Conservation (phyloP, 1,140 invertebrate genomes). For the Xylocopa sonorina region DNA sequence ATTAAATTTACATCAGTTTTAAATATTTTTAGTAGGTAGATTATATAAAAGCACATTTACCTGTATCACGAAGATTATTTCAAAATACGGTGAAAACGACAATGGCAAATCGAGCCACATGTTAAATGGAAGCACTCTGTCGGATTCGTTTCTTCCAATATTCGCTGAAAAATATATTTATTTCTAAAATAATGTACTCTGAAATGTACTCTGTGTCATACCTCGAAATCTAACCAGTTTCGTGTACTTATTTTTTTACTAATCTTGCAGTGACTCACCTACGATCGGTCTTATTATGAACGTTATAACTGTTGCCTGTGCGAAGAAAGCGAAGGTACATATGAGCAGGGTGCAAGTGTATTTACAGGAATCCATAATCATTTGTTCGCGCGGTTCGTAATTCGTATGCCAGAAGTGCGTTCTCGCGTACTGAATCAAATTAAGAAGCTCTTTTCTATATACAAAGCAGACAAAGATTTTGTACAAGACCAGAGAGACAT, state of each 20-base stretch:
- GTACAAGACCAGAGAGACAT: conserved; percentile 34
- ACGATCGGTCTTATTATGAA: conserved; percentile 51
- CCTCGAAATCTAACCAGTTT: too few species aligned
- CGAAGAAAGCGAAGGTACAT: conserved; percentile 51
- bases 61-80: conserved; percentile 53
- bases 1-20: too few species aligned
- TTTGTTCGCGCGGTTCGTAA: conserved; percentile 39
- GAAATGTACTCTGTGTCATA: too few species aligned
- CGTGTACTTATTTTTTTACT: too few species aligned
- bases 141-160: conserved; percentile 40
- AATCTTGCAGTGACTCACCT: conserved; percentile 49
- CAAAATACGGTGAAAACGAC: conserved; percentile 57
- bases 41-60: conserved; percentile 5
- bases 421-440: conserved; percentile 39
- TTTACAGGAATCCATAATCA: conserved; percentile 23
- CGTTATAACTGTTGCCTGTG: conserved; percentile 26
- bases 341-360: conserved; percentile 38
- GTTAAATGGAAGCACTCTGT: conserved; percentile 58
- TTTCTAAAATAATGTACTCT: too few species aligned
- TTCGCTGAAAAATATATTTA: neutral
- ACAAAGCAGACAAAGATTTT: conserved; percentile 28
- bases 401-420: conserved; percentile 55
- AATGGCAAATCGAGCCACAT: conserved; percentile 51
- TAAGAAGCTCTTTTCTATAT: conserved; percentile 28
- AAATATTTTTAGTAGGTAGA: neutral